A percentile compares a stretch with the other conserved stretches of the same genome.
Conservation (phyloP, 2,797 vertebrate species). For the Chelon labrosus region DNA sequence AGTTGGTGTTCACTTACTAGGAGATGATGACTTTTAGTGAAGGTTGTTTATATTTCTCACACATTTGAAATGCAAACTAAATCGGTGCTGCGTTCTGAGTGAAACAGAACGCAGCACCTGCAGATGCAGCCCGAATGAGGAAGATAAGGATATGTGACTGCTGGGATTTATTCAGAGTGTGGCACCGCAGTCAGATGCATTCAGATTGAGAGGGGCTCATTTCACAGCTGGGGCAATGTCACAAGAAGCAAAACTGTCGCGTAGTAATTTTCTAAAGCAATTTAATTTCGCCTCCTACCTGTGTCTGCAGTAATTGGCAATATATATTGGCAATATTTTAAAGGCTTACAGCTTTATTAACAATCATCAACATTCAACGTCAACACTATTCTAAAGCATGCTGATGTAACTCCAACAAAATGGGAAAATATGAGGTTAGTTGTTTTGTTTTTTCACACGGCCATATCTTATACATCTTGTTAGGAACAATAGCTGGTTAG, state of each 20-base stretch:
- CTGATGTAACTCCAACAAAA: too few relatives aligned
- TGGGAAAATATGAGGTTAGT: too few relatives aligned
- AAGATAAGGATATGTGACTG: background rate
- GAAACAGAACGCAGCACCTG: conserved; percentile 5
- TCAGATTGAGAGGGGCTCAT: background rate
- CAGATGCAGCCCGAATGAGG: conserved; percentile 19
- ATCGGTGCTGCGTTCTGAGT: background rate
- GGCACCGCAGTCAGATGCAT: too few relatives aligned
- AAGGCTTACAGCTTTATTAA: too few relatives aligned
- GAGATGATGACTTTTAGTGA: background rate
- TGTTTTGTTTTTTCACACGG: too few relatives aligned
- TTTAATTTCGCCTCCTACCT: background rate
- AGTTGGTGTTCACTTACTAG: background rate
- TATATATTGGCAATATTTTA: too few relatives aligned
- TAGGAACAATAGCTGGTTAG: too few relatives aligned
- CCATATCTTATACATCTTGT: too few relatives aligned
- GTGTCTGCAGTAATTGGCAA: too few relatives aligned
- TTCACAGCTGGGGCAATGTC: background rate
- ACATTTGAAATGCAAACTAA: conserved; percentile 22
- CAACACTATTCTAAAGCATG: too few relatives aligned
- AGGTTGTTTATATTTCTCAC: conserved; percentile 23
- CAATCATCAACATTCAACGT: too few relatives aligned
- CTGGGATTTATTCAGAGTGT: background rate
- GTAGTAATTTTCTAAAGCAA: background rate
- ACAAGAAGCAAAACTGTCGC: too few relatives aligned